phyloP scores from a whole-genome alignment of 1,140 invertebrate genomes.

The Orussus abietinus region DNA sequence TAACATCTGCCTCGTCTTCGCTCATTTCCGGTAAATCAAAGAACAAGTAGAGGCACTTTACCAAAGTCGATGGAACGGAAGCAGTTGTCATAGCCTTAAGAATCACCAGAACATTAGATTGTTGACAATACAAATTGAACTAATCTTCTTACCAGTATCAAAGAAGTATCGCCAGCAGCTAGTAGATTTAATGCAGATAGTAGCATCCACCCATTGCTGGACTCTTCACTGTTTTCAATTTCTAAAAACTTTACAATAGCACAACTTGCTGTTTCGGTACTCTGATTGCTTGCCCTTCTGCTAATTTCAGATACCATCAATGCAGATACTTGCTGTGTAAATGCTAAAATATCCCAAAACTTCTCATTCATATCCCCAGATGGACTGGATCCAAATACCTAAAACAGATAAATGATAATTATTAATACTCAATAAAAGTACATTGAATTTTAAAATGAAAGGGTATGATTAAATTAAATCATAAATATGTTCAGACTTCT shows the following conservation, averaged over 20 bases:
- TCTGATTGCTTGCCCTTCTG: slow-evolving; percentile 89
- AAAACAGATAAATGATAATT: slow-evolving; percentile 21
- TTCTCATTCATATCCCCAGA: slow-evolving; percentile 92
- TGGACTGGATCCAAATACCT: slow-evolving; percentile 89
- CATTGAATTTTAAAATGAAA: slow-evolving; percentile 6
- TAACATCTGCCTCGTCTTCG: slow-evolving; percentile 70
- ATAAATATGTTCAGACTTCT: no score
- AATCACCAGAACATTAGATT: slow-evolving; percentile 18
- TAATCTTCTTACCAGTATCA: slow-evolving; percentile 66
- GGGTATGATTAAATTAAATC: no score
- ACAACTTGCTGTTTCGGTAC: slow-evolving; percentile 91
- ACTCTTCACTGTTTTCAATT: slow-evolving; percentile 87
- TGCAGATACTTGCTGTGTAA: slow-evolving; percentile 90
- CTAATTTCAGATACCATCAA: slow-evolving; percentile 95
- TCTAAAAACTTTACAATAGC: slow-evolving; percentile 95
- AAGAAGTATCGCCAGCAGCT: slow-evolving; percentile 74
- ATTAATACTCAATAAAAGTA: slow-evolving; percentile 5
- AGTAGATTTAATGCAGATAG: slow-evolving; percentile 87
- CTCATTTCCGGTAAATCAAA: slow-evolving; percentile 94
- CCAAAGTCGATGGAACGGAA: slow-evolving; percentile 93
- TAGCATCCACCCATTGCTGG: slow-evolving; percentile 95
- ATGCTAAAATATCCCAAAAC: slow-evolving; percentile 88
- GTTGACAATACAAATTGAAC: slow-evolving; percentile 18
- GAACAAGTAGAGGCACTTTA: slow-evolving; percentile 98
- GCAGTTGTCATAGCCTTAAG: slow-evolving; percentile 89